Evolutionary conservation across 2,113 vertebrate genomes (phyloP), one percentile per base, ranked within the genome.

Genomic region (Tragulus kanchil): DNA sequence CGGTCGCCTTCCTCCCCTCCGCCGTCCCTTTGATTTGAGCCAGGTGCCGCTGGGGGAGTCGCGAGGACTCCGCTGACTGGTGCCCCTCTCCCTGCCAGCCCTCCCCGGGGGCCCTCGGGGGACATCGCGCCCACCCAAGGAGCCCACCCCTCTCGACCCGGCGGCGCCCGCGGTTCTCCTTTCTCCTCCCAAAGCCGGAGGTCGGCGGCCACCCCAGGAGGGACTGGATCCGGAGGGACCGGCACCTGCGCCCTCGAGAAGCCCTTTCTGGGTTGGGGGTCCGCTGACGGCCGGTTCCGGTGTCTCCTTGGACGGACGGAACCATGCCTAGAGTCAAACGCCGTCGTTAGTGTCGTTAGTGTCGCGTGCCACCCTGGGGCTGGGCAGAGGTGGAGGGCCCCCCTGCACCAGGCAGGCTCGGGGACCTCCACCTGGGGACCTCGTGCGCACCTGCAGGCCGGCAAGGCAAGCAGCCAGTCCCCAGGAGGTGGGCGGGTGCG

Each of bases 71-170:
- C 10, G 17, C 36, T 11, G 28, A 79, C 56, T 59, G 0, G 71
- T 48, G 1, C 16, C 58, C 17, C 1, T 1, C 8, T 16, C 58
- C 15, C 1, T 0, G 14, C 13, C 12, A 1, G 52, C 13, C n/a
- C 28, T 88, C 16, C 31, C 8, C 45, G 9, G 14, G 0, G 4
- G 45, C 7, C n/a, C 19, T 11, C 2, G 48, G 31, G 26, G 10
- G 48, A 11, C 69, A 3, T 31, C 26, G 3, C 4, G 25, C 8
- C 54, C 52, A 16, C 36, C 14, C 54, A 13, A 45, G 89, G 16
- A 50, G 45, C 16, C 59, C 52, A 7, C 5, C 31, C 2, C 2
- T 16, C 28, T 21, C 5, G 1, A 19, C 1, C 26, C 45, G 5
- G 2, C 0, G 5, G 28, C 0, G 11, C 14, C 73, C 16, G 5